Conservation (phyloP, 2,888 invertebrate genomes). For the Acanthosepion esculentum region DNA sequence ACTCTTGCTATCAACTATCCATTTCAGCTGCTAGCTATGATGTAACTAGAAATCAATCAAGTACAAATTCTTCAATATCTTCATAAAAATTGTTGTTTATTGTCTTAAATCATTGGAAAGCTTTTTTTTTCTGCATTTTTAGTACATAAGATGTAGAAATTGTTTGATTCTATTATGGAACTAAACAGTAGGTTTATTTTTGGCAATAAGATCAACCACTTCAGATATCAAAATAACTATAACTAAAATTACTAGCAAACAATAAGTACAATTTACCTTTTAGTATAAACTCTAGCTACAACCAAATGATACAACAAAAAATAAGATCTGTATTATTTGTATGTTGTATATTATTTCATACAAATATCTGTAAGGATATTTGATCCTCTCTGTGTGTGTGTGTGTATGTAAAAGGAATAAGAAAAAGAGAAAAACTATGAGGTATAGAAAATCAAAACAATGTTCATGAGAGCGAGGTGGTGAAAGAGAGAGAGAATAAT, state of each 20-base stretch:
- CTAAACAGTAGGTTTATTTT: neutral
- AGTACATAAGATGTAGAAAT: neutral
- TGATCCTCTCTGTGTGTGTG: neutral
- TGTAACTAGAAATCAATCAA: no score
- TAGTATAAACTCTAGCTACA: neutral
- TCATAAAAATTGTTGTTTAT: no score
- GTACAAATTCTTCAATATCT: no score
- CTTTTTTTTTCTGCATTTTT: neutral
- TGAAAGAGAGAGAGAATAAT: neutral
- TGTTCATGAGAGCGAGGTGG: neutral
- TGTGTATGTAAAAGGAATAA: neutral
- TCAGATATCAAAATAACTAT: neutral
- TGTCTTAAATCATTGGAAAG: no score
- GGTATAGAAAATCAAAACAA: neutral
- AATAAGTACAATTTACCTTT: neutral
- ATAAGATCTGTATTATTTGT: neutral
- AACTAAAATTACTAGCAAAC: neutral
- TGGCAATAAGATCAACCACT: neutral
- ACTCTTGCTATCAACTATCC: no score
- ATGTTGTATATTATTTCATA: neutral
- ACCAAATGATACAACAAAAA: neutral
- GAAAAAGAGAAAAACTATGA: neutral
- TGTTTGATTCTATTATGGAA: neutral
- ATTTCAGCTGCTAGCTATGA: no score
- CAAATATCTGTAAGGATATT: neutral